phyloP scores from a whole-genome alignment of 2,888 invertebrate species.

The Lamproptera curius region DNA sequence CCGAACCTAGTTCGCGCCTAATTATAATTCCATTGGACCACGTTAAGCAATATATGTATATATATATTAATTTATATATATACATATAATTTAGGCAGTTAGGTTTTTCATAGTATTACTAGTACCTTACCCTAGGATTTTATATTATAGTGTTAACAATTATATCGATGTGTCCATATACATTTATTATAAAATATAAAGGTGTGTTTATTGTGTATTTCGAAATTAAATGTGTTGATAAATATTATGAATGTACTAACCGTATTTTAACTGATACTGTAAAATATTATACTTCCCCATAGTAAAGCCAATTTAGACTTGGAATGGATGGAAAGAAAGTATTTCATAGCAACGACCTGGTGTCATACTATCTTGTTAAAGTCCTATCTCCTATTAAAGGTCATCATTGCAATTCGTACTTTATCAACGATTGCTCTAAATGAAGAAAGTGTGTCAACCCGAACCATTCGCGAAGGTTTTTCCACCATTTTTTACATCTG shows the following conservation, averaged over 20 bases:
- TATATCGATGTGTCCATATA: slow-evolving; percentile 43
- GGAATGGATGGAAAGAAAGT: too few species aligned
- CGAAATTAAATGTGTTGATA: neutral
- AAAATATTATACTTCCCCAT: slow-evolving; percentile 54
- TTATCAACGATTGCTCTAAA: too few species aligned
- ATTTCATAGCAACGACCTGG: too few species aligned
- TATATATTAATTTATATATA: slow-evolving; percentile 46
- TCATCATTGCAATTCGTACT: too few species aligned
- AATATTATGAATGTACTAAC: neutral
- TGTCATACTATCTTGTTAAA: too few species aligned
- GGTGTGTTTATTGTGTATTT: slow-evolving; percentile 8
- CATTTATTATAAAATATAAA: slow-evolving; percentile 19
- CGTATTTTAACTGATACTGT: neutral
- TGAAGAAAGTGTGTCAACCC: too few species aligned
- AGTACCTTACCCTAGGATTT: slow-evolving; percentile 70
- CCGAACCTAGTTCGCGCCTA: slow-evolving; percentile 51
- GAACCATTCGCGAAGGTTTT: too few species aligned
- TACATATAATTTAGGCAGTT: slow-evolving; percentile 61
- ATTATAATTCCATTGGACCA: slow-evolving; percentile 70
- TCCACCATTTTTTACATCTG: too few species aligned
- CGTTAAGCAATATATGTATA: slow-evolving; percentile 71
- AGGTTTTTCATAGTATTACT: slow-evolving; percentile 55
- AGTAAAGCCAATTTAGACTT: too few species aligned
- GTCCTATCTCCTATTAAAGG: too few species aligned
- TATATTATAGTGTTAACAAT: slow-evolving; percentile 37